These are phyloP conservation scores for Galleria mellonella DNA, from an alignment of 1,140 invertebrate genomes.

Conservation along the genomic window DNA sequence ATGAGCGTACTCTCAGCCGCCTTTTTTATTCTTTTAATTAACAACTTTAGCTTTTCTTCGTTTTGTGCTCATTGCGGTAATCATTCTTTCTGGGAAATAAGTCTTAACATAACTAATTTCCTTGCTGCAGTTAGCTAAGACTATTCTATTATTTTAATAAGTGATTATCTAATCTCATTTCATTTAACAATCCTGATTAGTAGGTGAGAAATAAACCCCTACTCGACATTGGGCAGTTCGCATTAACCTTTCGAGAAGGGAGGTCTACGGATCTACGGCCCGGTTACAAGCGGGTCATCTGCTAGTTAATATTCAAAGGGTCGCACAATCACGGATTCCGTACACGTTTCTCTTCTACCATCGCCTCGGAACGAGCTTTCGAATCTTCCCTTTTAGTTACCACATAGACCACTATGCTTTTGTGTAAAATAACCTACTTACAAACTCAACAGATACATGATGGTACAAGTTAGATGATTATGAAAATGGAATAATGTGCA, in stretches of 20 bases:
- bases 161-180: background rate
- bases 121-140: background rate
- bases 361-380: constrained; percentile 32
- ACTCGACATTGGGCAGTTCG: constrained; percentile 18
- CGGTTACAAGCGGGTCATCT: constrained; percentile 49
- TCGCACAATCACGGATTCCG: constrained; percentile 56
- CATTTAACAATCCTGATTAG: background rate
- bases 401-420: constrained; percentile 24
- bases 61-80: constrained; percentile 2
- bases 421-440: background rate
- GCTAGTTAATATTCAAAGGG: constrained; percentile 66
- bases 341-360: constrained; percentile 43
- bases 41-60: constrained; percentile 32
- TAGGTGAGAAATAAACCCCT: constrained; percentile 3
- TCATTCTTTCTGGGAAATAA: constrained; percentile 3
- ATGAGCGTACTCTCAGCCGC: constrained; percentile 16
- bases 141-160: background rate
- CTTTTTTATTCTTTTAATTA: constrained; percentile 39
- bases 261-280: constrained; percentile 34
- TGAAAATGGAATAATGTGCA: too few species aligned
- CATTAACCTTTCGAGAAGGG: constrained; percentile 42
- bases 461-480: too few species aligned
- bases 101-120: constrained; percentile 2
- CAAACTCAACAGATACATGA: background rate
- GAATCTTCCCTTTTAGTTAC: constrained; percentile 38